Base-by-base conservation (phyloP, 2,888 invertebrate species). In the Panzeria rudis region DNA sequence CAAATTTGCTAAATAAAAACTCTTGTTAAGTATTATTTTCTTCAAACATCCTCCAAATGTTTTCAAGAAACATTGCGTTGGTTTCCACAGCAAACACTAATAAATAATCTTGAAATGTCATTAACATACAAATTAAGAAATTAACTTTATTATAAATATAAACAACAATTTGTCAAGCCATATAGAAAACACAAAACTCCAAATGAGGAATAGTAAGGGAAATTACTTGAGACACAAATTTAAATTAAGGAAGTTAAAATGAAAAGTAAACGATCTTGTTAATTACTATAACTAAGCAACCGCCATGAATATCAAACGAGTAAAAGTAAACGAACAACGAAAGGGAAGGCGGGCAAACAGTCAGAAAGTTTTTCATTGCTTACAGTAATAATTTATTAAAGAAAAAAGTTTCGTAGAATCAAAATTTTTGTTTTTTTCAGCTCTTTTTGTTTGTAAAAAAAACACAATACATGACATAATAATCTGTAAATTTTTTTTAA, bases 241-340 rank as follows among this genome's bases (percentile, higher is more conserved):
- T 61, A 38, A 44, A 54, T 56, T 50, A 35, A 73, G 44, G 35
- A 68, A 59, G 44, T 29, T 73, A 54, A 75, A 62, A 64, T 69
- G 56, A 32, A 72, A 83, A 66, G 23, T 56, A 80, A 84, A 84
- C 72, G 50, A 84, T 84, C 80, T 71, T 80, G 62, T 59, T 84
- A 84, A 84, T 84, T 76, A 84, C 50, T 66, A 68, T 80, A 61
- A 84, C 76, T 80, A 76, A 76, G 38, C 69, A 64, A 72, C 84
- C 83, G 76, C 76, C 76, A 84, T 80, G 69, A 83, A 77, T 77
- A 54, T 52, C 59, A 59, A 72, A 56, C 29, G 68, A 2, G 3
- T 9, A 23, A 64, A 54, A 5, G 13, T 11, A 52, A 52, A 6
- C 54, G 41, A 44, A 54, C 35, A 29, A 8, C 20, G 29, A 38